Base-by-base conservation (phyloP, 2,113 vertebrate species). In the Cyprinodon tularosa region DNA sequence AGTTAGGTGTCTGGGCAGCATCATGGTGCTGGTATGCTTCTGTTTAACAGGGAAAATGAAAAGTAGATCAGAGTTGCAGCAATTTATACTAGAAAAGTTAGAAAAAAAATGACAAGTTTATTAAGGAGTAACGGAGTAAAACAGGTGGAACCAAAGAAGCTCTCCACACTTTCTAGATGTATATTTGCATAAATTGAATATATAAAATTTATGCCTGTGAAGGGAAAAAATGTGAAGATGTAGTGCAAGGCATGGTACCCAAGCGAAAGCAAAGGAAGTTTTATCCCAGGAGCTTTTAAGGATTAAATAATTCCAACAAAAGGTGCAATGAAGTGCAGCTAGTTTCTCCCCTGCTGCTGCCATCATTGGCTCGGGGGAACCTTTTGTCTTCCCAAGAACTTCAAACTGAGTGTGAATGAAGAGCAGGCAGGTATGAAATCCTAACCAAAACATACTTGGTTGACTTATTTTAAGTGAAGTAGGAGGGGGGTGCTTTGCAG, bases 381-480 rank as follows among this genome's bases (percentile, higher is more conserved):
- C 78, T 68, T 88, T 85, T 86, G 69, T 87, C 72, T 84, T 84
- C 72, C 80, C 69, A 62, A 60, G 63, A 72, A 67, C 72, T 71
- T 78, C 66, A 83, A 86, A 83, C 74, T 72, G 84, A 90, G 86
- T 64, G 79, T 88, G 87, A 89, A 91, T 77, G 66, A 88, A 72
- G 44, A 17, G 53, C 71, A 68, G 71, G 76, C 67, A 57, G 82
- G 1, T 68, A 88, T 89, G 78, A 92, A 92, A 89, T 90, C 89
- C 83, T 87, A 84, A 84, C 80, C 84, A 91, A 92, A 91, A 93
- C 88, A 90, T 91, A 87, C 85, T 88, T 82, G 80, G 79, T 60
- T 2, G 71, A 84, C 89, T 89, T 91, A 90, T 91, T 91, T 90
- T 86, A 78, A 81, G 88, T 53, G 60, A 22, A 80, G 86, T 61